These are phyloP conservation scores for Romanogobio albipinnatus DNA, from an alignment of 2,113 vertebrate genomes.

Conservation along the genomic window DNA sequence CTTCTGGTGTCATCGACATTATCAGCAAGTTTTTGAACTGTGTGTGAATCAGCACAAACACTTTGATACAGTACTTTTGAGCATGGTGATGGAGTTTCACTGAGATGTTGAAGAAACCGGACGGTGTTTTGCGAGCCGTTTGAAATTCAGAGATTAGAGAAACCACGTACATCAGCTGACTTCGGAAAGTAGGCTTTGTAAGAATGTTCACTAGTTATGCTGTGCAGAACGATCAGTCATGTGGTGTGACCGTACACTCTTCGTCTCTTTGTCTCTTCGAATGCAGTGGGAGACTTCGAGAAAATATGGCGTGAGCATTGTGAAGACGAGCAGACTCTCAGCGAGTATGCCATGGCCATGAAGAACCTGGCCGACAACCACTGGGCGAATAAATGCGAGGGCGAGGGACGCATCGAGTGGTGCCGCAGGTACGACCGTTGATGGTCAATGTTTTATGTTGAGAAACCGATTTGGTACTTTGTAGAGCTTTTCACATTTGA, in stretches of 20 bases:
- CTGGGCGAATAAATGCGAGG: slow-evolving; percentile 93
- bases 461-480: neutral
- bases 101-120: neutral
- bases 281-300: slow-evolving; percentile 94
- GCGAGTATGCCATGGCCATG: slow-evolving; percentile 97
- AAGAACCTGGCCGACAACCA: slow-evolving; percentile 97
- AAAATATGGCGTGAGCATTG: slow-evolving; percentile 99
- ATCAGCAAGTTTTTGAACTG: slow-evolving; percentile 14
- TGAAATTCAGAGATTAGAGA: neutral
- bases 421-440: slow-evolving; percentile 86
- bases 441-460: neutral
- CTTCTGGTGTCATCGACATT: slow-evolving; percentile 29
- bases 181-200: neutral
- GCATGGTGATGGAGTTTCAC: neutral
- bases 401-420: slow-evolving; percentile 97
- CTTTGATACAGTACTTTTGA: neutral
- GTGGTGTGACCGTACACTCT: neutral
- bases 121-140: neutral
- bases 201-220: neutral
- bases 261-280: neutral
- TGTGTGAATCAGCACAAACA: slow-evolving; percentile 21
- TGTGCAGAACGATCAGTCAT: neutral
- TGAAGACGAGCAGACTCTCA: slow-evolving; percentile 93
- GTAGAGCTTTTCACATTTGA: no score
- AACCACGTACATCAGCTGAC: neutral